Evolutionary conservation across 2,888 invertebrate species (phyloP), one percentile per base, ranked within the genome.

Genomic region (Ichneumon xanthorius): DNA sequence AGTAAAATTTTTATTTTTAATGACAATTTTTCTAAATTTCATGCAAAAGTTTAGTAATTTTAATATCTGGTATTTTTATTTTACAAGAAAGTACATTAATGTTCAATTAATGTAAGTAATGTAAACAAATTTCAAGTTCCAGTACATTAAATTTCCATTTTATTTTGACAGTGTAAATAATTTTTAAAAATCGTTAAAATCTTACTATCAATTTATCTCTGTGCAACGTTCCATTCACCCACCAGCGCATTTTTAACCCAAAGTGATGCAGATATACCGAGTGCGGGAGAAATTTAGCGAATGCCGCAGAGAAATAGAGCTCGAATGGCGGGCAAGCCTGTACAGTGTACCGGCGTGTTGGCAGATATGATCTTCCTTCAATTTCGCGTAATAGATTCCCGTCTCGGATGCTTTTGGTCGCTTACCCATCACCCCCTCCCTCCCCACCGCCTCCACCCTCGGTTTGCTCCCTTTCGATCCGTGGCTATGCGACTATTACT

Each of bases 341-440:
- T n/a, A 80, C 14, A 53, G 33, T 30, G 67, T 53, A 80, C 50
- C 63, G 65, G 22, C 55, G 72, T 55, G 33, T 14, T n/a, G 50
- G 22, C 19, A 55, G 58, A 58, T 67, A 33, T 73, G 9, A 68
- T 67, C 67, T 75, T 50, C 33, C 68, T 75, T 81, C 68, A 75
- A 81, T 75, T 75, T 75, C 80, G 19, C 48, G 75, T 48, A 75
- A 75, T 75, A 45, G 48, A 22, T 48, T 68, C 58, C 19, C 75
- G 45, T 45, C 48, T 50, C 50, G 58, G 58, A 81, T 68, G 63
- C 67, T 50, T 65, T 26, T 16, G 19, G 16, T 14, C 22, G 40
- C 4, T 77, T 53, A 65, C 22, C 30, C 72, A n/a, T 55, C 40
- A 30, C 16, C 9, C 26, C 3, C n/a, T 16, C n/a, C n/a, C 33